Evolutionary conservation across 2,113 vertebrate genomes (phyloP).

Genomic region (Platysteira castanea): DNA sequence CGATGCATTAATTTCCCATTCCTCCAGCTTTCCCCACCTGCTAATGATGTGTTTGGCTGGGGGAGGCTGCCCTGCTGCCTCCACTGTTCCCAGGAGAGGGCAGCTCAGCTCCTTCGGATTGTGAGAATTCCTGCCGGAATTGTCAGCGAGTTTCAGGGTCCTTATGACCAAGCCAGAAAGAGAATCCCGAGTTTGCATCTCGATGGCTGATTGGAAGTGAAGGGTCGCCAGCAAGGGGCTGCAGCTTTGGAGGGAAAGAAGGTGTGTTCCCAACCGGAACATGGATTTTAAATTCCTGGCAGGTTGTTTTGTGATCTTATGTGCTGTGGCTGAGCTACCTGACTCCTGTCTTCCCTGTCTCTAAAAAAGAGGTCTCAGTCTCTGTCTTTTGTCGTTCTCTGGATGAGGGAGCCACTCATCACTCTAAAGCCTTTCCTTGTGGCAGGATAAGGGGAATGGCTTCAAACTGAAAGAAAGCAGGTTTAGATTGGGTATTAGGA

Average conservation of each 20-base stretch:
- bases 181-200: not conserved
- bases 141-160: not conserved
- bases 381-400: accelerated
- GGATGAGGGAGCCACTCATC: not conserved
- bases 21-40: not conserved
- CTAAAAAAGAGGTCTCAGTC: not conserved
- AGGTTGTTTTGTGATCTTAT: not conserved
- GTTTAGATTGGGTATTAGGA: not conserved
- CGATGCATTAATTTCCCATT: not conserved
- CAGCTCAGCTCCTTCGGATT: conserved; percentile 5
- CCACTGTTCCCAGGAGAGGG: conserved; percentile 37
- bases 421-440: not conserved
- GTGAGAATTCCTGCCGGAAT: not conserved
- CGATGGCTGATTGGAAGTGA: not conserved
- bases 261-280: not conserved
- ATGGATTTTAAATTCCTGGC: not conserved
- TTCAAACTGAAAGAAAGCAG: not conserved
- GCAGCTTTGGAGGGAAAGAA: not conserved
- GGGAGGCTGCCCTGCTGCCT: conserved; percentile 16
- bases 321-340: not conserved
- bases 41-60: not conserved
- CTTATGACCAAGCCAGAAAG: not conserved
- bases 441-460: not conserved
- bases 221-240: not conserved
- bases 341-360: not conserved